A percentile compares a stretch with the other conserved stretches of the same genome.
These are phyloP conservation scores for Coptotermes formosanus DNA, from an alignment of 1,140 invertebrate species.

Conservation along the genomic window DNA sequence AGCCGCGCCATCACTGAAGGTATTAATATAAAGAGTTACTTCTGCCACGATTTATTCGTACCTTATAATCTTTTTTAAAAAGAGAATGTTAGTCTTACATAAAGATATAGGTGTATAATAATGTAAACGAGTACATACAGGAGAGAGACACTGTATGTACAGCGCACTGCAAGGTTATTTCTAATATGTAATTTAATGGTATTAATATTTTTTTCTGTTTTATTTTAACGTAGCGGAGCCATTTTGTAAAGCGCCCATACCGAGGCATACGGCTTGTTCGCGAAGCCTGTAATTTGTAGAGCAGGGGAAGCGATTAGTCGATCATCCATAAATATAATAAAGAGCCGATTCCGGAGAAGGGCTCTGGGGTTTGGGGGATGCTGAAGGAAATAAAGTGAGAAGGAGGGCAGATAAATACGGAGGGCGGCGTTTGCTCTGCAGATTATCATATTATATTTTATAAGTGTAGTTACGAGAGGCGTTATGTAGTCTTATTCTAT, in stretches of 20 bases:
- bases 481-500: neutral
- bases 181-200: conserved; percentile 13
- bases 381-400: neutral
- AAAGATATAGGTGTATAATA: neutral
- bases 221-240: neutral
- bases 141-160: neutral
- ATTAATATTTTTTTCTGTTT: neutral
- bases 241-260: neutral
- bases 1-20: neutral
- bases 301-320: neutral
- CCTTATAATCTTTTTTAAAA: neutral
- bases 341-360: neutral
- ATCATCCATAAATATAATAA: neutral
- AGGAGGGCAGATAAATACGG: neutral
- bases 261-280: neutral
- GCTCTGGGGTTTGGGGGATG: neutral
- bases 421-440: neutral
- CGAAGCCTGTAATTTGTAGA: conserved; percentile 13
- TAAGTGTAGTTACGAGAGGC: neutral
- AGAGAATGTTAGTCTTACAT: neutral
- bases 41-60: neutral
- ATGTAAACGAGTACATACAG: neutral
- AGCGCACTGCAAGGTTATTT: neutral
- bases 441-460: neutral
- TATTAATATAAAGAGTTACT: neutral